Base-by-base conservation (phyloP, 1,140 invertebrate genomes). In the Venustaconcha ellipsiformis region DNA sequence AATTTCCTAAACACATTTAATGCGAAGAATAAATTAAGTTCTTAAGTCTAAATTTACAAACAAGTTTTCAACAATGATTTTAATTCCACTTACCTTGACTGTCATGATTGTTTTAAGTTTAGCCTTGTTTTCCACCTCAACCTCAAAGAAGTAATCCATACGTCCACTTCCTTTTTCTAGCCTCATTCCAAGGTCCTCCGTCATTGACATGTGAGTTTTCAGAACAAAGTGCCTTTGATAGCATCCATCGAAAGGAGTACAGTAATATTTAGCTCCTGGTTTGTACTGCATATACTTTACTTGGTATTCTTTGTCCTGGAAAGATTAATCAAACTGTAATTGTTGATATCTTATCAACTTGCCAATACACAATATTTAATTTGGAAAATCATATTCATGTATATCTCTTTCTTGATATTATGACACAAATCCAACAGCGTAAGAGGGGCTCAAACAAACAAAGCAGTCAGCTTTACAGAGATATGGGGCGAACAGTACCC, bases 201-300 rank as follows among this genome's bases (percentile, higher is more conserved):
- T 8, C 3, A 37, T 8, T 8, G 37, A 37, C 37, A 37, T 8
- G 0, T 8, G 37, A 37, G 37, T 37, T 4, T 37, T 6, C 37
- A 37, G 37, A 6, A 8, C 37, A 37, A 37, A 57, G 64, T 75
- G 73, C 64, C 23, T 57, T 48, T 75, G 73, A 55, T 63, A 75
- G 20, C 73, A 75, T 20, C 73, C 73, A 57, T 69, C 69, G 48
- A 57, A 68, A 5, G 73, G 73, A 12, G 73, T 60, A 69, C 73
- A 75, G 37, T 75, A 75, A 60, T 66, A 75, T 59, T 69, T 62
- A 11, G 66, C 18, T 26, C 67, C 73, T 64, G 67, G 23, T 18
- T 59, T 14, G 57, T 69, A 69, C 2, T 8, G 13, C 12, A 8
- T 67, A 70, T 75, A 75, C 23, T 56, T 57, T 20, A 13, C 14